Evolutionary conservation across 1,140 invertebrate species (phyloP).

Genomic region (Choristoneura fumiferana): DNA sequence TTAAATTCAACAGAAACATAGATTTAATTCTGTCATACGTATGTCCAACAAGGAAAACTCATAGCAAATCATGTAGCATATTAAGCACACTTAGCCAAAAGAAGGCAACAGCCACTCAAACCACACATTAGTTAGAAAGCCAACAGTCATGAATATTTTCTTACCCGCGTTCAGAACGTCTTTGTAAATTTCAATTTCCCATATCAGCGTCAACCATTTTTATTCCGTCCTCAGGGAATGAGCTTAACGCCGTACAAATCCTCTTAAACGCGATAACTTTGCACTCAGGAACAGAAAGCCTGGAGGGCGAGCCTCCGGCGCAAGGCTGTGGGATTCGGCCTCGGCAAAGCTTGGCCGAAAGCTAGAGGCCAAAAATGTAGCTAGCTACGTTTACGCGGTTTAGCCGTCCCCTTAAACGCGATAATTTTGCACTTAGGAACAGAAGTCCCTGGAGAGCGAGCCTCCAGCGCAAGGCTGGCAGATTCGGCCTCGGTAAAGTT

Average conservation of each 20-base stretch:
- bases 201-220: slow-evolving; percentile 9
- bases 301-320: not conserved
- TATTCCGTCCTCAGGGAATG: slow-evolving; percentile 10
- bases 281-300: slow-evolving; percentile 18
- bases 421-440: not conserved
- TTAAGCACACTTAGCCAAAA: too few relatives aligned
- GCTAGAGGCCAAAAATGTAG: too few relatives aligned
- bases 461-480: not conserved
- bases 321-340: not conserved
- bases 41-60: too few relatives aligned
- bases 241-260: slow-evolving; percentile 16
- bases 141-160: too few relatives aligned
- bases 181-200: slow-evolving; percentile 1
- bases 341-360: not conserved
- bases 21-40: too few relatives aligned
- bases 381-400: too few relatives aligned
- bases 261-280: slow-evolving; percentile 19
- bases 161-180: too few relatives aligned
- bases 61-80: too few relatives aligned
- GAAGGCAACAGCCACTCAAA: too few relatives aligned
- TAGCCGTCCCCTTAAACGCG: slow-evolving; percentile 17
- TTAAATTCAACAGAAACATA: too few relatives aligned
- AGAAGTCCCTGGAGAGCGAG: not conserved
- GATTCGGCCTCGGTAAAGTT: not conserved
- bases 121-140: too few relatives aligned